Evolutionary conservation across 2,888 invertebrate genomes (phyloP), one percentile per base, ranked within the genome.

Genomic region (Parthenolecanium corni): DNA sequence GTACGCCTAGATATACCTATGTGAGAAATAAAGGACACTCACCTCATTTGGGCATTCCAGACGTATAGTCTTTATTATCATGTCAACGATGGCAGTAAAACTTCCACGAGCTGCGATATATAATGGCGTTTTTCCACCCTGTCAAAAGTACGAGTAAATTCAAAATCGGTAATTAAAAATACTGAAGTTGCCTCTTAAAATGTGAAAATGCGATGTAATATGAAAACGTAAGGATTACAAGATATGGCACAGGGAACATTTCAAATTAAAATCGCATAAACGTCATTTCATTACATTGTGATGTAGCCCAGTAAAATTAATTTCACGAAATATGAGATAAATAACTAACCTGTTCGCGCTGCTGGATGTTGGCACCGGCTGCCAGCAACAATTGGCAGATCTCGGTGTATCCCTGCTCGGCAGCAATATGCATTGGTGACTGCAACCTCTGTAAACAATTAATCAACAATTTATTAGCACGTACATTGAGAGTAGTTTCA

Each of bases 51-150:
- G 81, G 67, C 80, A 81, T 69, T 84, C 84, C 67, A 85, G 72
- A 69, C 84, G 77, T 4, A 84, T 80, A 18, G 84, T 85, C 70
- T 84, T 86, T 67, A 89, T 87, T 64, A 89, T 82, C 78, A 88
- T 82, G 71, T 87, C 89, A 65, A 89, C 82, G 66, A 89, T 87
- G 31, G 86, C 86, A 1, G 87, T 86, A 74, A 86, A 87, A 71
- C 87, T 87, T 14, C 88, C 88, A 58, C 88, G 75, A 1, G 88
- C 86, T 0, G 88, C 88, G 25, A 87, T 79, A 67, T 86, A 80
- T 69, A 86, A 78, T 36, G 87, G 85, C 0, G 86, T 87, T 56
- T 80, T 77, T 36, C 83, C 83, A 63, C 80, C 78, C 80, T 80
- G 72, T 21, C 74, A 74, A 66, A 65, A 66, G 66, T 54, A 64